phyloP scores from a whole-genome alignment of 1,140 invertebrate genomes.

The Macrostomum lignano region DNA sequence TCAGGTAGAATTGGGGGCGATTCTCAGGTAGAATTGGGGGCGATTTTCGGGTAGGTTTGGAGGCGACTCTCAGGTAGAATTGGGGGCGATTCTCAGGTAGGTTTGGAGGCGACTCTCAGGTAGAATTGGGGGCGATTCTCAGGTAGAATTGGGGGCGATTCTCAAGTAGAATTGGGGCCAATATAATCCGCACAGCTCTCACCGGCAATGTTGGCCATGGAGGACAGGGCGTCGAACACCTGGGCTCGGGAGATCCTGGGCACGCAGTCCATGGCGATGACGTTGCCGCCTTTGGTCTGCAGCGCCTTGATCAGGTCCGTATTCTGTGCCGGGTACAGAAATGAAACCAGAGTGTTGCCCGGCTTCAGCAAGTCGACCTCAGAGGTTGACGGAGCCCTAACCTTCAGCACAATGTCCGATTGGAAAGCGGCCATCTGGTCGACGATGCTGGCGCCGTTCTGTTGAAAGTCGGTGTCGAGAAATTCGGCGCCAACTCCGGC shows the following conservation, averaged over 20 bases:
- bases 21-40: too few species aligned
- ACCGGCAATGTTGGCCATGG: slow-evolving; percentile 72
- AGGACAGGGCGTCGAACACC: slow-evolving; percentile 63
- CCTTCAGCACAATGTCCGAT: slow-evolving; percentile 56
- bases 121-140: too few species aligned
- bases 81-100: too few species aligned
- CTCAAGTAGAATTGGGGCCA: too few species aligned
- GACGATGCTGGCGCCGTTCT: slow-evolving; percentile 39
- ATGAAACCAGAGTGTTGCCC: slow-evolving; percentile 45
- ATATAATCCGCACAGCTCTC: too few species aligned
- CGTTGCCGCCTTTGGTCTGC: slow-evolving; percentile 41
- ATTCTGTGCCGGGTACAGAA: slow-evolving; percentile 57
- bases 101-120: too few species aligned
- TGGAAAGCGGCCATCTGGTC: slow-evolving; percentile 37
- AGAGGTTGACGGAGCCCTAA: slow-evolving; percentile 38
- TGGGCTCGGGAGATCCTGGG: slow-evolving; percentile 52
- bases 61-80: too few species aligned
- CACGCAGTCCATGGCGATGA: slow-evolving; percentile 50
- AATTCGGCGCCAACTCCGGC: slow-evolving; percentile 48
- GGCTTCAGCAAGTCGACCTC: slow-evolving; percentile 40
- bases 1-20: too few species aligned
- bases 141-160: too few species aligned
- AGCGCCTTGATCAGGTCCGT: slow-evolving; percentile 42
- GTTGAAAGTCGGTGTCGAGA: slow-evolving; percentile 41
- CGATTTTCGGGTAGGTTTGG: too few species aligned